These are phyloP conservation scores for Amphiprion percula DNA, from an alignment of 2,113 vertebrate species.

Conservation along the genomic window DNA sequence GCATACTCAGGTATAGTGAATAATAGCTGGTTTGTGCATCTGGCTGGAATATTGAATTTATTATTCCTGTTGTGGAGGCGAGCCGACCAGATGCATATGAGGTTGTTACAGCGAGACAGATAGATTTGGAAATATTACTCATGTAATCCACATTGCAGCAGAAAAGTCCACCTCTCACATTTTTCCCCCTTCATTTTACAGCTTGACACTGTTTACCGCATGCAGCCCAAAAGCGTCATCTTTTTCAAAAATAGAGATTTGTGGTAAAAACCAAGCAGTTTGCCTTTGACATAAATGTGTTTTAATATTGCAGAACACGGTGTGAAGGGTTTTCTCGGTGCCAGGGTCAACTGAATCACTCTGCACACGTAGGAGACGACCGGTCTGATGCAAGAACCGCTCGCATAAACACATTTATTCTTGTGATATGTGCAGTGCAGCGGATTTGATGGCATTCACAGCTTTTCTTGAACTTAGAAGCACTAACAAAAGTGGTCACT, in stretches of 20 bases:
- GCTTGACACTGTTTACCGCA: constrained; percentile 52
- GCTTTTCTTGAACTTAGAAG: background rate
- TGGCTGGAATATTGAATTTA: constrained; percentile 63
- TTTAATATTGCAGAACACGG: constrained; percentile 21
- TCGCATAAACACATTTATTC: background rate
- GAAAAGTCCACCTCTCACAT: constrained; percentile 40
- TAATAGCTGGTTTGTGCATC: constrained; percentile 55
- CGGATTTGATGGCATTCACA: background rate
- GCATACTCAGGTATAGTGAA: constrained; percentile 46
- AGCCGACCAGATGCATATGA: constrained; percentile 52
- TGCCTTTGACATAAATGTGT: constrained; percentile 39
- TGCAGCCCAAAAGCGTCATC: constrained; percentile 17
- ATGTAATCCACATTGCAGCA: constrained; percentile 61
- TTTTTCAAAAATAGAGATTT: constrained; percentile 6
- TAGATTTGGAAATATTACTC: constrained; percentile 72
- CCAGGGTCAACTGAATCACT: constrained; percentile 46
- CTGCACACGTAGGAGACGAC: constrained; percentile 1
- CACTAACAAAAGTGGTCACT: background rate
- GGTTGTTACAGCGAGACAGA: constrained; percentile 59
- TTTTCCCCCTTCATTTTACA: constrained; percentile 32
- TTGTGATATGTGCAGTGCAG: background rate
- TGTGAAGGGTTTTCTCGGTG: constrained; percentile 13
- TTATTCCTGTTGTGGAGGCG: constrained; percentile 63
- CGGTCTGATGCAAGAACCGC: background rate
- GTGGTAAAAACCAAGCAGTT: constrained; percentile 34